Evolutionary conservation across 2,888 invertebrate species (phyloP).

Genomic region (Dromius quadrimaculatus): DNA sequence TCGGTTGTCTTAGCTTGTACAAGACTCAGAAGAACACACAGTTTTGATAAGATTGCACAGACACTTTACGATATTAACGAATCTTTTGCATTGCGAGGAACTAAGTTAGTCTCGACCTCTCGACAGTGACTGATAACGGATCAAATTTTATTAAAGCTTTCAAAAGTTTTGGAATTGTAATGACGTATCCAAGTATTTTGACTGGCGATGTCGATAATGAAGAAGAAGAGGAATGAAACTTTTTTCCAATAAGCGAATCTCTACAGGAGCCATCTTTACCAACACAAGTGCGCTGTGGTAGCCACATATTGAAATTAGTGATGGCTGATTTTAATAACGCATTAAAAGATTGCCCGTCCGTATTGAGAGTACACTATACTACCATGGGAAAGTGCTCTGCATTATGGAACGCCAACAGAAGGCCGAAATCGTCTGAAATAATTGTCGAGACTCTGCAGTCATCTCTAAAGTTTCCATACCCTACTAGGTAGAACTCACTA

Average conservation of each 20-base stretch:
- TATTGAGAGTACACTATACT: background rate
- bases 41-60: no score
- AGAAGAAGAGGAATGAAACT: constrained; percentile 1
- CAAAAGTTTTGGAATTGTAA: constrained; percentile 1
- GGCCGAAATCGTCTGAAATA: constrained; percentile 49
- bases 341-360: no score
- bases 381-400: constrained; percentile 51
- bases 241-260: no score
- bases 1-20: no score
- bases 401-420: constrained; percentile 54
- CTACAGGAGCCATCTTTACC: no score
- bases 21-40: no score
- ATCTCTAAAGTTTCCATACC: constrained; percentile 49
- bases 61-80: no score
- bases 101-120: no score
- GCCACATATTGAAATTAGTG: constrained; percentile 54
- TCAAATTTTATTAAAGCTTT: constrained; percentile 2
- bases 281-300: constrained; percentile 52
- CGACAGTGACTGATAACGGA: constrained; percentile 2
- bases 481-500: constrained; percentile 53
- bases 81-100: no score
- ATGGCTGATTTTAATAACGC: constrained; percentile 53
- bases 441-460: background rate
- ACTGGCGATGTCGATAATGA: no score
- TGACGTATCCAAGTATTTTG: no score